Conservation (phyloP, 1,140 invertebrate genomes). For the Ceratosolen fusciceps region DNA sequence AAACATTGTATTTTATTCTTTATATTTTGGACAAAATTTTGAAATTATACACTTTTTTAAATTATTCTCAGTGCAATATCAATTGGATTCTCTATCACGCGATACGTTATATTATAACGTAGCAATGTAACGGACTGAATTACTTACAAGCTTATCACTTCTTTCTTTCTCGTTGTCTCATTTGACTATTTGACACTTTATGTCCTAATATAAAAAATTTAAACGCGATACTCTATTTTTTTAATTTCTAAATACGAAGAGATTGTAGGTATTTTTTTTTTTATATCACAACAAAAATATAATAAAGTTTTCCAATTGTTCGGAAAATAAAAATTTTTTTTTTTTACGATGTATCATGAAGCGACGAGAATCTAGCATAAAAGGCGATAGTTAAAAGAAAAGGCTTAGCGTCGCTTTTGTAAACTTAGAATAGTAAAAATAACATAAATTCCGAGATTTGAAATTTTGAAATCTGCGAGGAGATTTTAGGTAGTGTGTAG, state of each 20-base stretch:
- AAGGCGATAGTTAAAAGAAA: conserved; percentile 3
- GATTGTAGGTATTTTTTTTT: not conserved
- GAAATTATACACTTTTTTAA: too few species aligned
- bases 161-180: too few species aligned
- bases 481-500: not conserved
- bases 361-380: not conserved
- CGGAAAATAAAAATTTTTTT: not conserved
- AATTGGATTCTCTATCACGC: too few species aligned
- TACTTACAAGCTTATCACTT: too few species aligned
- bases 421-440: conserved; percentile 51
- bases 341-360: not conserved
- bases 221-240: conserved; percentile 1
- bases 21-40: too few species aligned
- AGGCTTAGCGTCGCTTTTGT: conserved; percentile 30
- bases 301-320: conserved; percentile 20
- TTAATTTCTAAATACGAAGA: conserved; percentile 12
- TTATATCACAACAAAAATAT: conserved; percentile 23
- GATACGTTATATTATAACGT: too few species aligned
- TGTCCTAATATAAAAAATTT: not conserved
- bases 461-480: conserved; percentile 24
- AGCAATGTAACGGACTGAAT: too few species aligned
- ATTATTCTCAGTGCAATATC: too few species aligned
- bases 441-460: conserved; percentile 50
- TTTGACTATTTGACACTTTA: too few species aligned
- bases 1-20: too few species aligned